Evolutionary conservation across 2,113 vertebrate species (phyloP).

Genomic region (Panthera uncia): DNA sequence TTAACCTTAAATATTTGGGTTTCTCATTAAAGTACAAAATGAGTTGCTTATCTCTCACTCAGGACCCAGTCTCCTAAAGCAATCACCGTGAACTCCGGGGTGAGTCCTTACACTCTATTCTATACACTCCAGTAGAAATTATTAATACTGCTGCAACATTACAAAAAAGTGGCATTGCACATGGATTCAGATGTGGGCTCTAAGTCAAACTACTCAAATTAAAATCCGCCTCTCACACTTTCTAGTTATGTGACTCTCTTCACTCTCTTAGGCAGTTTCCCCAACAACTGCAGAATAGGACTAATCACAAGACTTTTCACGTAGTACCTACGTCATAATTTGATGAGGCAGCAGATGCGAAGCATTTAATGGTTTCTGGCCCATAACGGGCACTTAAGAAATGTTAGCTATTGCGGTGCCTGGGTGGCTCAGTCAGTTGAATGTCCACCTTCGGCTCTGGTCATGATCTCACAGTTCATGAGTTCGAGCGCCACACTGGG

Average conservation of each 20-base stretch:
- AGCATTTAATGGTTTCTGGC: not conserved
- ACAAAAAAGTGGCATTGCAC: not conserved
- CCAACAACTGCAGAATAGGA: not conserved
- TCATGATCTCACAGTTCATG: no score
- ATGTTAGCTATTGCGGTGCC: not conserved
- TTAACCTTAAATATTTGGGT: not conserved
- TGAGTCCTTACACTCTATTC: not conserved
- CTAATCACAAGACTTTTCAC: not conserved
- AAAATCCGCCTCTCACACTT: not conserved
- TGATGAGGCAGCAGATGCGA: not conserved
- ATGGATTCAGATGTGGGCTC: not conserved
- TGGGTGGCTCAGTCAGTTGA: no score
- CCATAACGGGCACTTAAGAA: not conserved
- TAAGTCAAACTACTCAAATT: not conserved
- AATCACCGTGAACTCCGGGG: not conserved
- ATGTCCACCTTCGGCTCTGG: no score
- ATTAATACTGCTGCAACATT: not conserved
- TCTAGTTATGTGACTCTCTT: not conserved
- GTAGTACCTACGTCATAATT: not conserved
- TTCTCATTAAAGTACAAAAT: conserved; percentile 12
- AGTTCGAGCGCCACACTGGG: no score
- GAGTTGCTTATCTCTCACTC: not conserved
- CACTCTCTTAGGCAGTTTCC: not conserved
- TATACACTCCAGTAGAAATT: not conserved
- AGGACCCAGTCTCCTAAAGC: not conserved